Evolutionary conservation across 2,888 invertebrate species (phyloP).

Genomic region (Acholoe squamosa): DNA sequence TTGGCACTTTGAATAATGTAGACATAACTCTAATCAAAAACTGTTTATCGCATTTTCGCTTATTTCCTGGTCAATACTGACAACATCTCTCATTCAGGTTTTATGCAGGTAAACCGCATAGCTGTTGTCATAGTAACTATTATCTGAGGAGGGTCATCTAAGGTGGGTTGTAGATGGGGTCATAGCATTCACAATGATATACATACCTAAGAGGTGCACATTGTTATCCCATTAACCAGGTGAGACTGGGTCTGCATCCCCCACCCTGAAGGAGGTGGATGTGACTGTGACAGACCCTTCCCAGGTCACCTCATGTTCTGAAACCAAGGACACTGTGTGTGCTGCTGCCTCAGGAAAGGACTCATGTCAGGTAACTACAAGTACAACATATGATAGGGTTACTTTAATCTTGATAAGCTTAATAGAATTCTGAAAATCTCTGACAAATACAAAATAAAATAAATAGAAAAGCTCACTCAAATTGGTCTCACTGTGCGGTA

Average conservation of each 20-base stretch:
- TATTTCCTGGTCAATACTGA: background rate
- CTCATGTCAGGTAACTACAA: background rate
- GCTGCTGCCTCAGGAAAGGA: background rate
- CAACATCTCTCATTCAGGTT: background rate
- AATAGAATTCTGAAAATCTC: background rate
- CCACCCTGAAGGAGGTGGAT: background rate
- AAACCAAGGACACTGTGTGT: background rate
- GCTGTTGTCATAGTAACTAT: background rate
- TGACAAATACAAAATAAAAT: background rate
- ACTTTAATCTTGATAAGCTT: too few species aligned
- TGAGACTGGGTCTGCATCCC: background rate
- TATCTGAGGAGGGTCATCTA: background rate
- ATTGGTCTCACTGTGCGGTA: background rate
- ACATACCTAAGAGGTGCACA: too few species aligned
- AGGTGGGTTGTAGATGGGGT: background rate
- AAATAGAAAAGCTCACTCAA: background rate
- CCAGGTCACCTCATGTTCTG: background rate
- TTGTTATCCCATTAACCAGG: background rate
- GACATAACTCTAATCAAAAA: too few species aligned
- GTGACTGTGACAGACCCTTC: background rate
- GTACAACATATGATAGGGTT: too few species aligned
- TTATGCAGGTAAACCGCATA: background rate
- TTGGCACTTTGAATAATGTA: too few species aligned
- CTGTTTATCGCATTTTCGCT: background rate
- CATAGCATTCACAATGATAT: too few species aligned